A percentile compares a stretch with the other conserved stretches of the same genome.
phyloP scores from a whole-genome alignment of 2,113 vertebrate species.

The Columbina picui region DNA sequence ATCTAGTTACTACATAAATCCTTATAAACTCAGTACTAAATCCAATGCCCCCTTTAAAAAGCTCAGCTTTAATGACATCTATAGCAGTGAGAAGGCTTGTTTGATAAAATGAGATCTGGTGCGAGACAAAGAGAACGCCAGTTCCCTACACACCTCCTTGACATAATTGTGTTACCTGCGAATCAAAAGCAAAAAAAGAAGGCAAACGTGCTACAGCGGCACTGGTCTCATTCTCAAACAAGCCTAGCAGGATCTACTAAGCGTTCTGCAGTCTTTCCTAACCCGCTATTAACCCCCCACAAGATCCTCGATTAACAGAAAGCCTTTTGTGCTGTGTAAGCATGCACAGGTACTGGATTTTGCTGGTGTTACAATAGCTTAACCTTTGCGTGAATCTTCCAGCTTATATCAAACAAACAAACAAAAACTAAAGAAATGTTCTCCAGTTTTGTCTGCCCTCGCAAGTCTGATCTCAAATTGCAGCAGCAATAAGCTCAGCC shows the following conservation, averaged over 20 bases:
- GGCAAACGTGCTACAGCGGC: neutral
- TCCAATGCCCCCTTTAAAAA: neutral
- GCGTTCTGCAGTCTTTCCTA: conserved; percentile 39
- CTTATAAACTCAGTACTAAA: neutral
- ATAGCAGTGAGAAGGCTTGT: neutral
- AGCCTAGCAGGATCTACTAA: neutral
- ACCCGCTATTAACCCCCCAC: neutral
- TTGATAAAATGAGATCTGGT: neutral
- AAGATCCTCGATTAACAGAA: neutral
- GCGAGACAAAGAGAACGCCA: neutral
- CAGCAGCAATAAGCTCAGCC: neutral
- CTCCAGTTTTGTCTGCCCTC: neutral
- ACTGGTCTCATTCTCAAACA: neutral
- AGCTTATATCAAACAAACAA: too few relatives aligned
- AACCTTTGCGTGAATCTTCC: neutral
- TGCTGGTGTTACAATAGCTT: neutral
- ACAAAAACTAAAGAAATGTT: neutral
- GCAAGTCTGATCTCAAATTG: neutral
- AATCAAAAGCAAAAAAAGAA: neutral
- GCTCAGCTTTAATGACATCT: neutral
- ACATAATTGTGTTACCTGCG: neutral
- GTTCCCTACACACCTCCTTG: neutral
- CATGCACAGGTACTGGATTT: neutral
- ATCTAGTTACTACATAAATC: neutral
- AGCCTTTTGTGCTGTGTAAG: neutral